Base-by-base conservation (phyloP, 2,888 invertebrate species). In the Brachypterus glaber region DNA sequence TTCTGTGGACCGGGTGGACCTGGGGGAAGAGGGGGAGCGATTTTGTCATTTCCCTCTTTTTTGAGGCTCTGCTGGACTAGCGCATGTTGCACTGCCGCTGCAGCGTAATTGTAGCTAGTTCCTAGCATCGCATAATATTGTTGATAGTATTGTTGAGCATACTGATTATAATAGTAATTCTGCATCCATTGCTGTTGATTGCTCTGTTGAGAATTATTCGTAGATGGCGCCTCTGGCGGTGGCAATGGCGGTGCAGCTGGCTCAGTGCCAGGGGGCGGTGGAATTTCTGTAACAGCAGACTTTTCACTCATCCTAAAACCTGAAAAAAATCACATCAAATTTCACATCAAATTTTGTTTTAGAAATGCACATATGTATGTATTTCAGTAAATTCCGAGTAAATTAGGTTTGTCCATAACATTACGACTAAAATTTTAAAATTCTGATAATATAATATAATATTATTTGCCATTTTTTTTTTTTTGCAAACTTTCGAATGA, bases 21-120 rank as follows among this genome's bases (percentile, higher is more conserved):
- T 21, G 74, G 69, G 11, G 77, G 77, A 43, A 75, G 60, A 40
- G 76, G 75, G n/a, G 75, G 62, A 50, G 60, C 62, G 35, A 64
- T 60, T 27, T 64, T 63, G 37, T 65, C 42, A 35, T 54, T 52
- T 9, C 12, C 27, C 36, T 49, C 44, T 32, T 40, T 47, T 33
- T 48, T 43, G 12, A 50, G 44, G 21, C 46, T 45, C 24, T 45
- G 48, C n/a, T n/a, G n/a, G n/a, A n/a, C n/a, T n/a, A n/a, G n/a
- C 16, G 46, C 45, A 31, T 51, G 55, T 36, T 33, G 14, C 39
- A 54, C 32, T 15, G 53, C 54, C 15, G 60, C 45, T 0, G 63
- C 67, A 39, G 68, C 70, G 25, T 51, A 52, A 35, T 51, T 50
- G 17, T 54, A 52, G n/a, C 52, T 49, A 27, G 43, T 48, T 39